Conservation (phyloP, 2,888 invertebrate genomes). For the Pasiphila rectangulata region DNA sequence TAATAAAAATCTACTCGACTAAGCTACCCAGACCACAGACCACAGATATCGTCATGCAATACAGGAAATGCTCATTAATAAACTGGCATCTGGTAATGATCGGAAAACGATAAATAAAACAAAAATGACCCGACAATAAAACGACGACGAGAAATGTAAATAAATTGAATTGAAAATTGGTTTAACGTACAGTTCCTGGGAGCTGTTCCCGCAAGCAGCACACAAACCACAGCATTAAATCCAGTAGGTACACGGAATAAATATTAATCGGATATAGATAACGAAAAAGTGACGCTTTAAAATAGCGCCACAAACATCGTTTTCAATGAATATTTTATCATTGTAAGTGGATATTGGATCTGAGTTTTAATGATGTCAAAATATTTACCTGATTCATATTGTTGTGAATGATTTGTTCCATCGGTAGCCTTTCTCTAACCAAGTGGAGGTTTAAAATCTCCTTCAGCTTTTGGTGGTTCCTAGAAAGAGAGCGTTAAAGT, state of each 20-base stretch:
- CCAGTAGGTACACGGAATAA: constrained; percentile 43
- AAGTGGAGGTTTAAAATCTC: constrained; percentile 92
- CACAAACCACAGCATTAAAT: constrained; percentile 54
- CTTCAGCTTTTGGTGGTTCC: constrained; percentile 85
- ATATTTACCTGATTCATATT: constrained; percentile 84
- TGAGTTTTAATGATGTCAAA: constrained; percentile 16
- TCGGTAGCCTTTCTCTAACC: constrained; percentile 87
- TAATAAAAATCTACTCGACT: constrained; percentile 29
- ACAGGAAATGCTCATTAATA: constrained; percentile 32
- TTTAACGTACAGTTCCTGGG: constrained; percentile 70
- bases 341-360: constrained; percentile 19
- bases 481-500: constrained; percentile 35
- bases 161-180: constrained; percentile 44
- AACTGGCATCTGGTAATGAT: constrained; percentile 35
- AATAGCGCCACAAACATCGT: constrained; percentile 29
- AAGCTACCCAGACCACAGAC: constrained; percentile 16
- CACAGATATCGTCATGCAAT: constrained; percentile 29
- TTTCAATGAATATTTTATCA: constrained; percentile 35
- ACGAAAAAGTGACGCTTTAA: constrained; percentile 30
- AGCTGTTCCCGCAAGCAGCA: constrained; percentile 66
- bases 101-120: constrained; percentile 29
- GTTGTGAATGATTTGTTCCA: constrained; percentile 87
- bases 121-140: constrained; percentile 33
- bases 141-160: constrained; percentile 31
- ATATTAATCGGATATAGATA: constrained; percentile 42